Evolutionary conservation across 2,797 vertebrate genomes (phyloP), one percentile per base, ranked within the genome.

Genomic region (Scarus forsteni): DNA sequence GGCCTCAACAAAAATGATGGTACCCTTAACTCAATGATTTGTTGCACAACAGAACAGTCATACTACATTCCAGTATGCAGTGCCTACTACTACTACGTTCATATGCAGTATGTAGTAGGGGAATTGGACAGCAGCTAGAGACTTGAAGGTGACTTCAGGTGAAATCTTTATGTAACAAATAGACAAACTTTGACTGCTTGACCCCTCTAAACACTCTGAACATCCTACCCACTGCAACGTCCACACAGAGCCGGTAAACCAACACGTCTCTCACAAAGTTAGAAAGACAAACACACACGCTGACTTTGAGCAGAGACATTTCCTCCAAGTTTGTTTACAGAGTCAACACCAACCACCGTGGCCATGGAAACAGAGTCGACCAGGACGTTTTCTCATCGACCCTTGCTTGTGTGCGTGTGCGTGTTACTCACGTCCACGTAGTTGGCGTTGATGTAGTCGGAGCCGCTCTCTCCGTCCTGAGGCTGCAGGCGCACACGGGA

Each of bases 401-500:
- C 72, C 80, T 34, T 36, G 14, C 6, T 6, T 36, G 35, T 38
- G 52, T 72, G 42, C 73, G 56, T 57, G 45, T 76, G 54, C 60
- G 62, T 52, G 59, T 61, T 89, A 97, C 97, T 77, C 93, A 99
- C 98, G 68, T 99, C 97, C 1, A 99, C 96, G 8, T 97, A 99
- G 94, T 98, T 99, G 73, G 97, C 97, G 72, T 99, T 99, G 93
- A 99, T 98, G 83, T 99, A 99, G 92, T 99, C 98, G 0, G 97
- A 98, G 83, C 94, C 94, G 52, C 92, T 92, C 68, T 99, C 97
- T 74, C 97, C 97, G 55, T 99, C 97, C 86, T 97, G 89, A 68
- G 93, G 92, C 90, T 98, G 97, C 68, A 99, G 91, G 70, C 96
- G 95, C 80, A 99, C 97, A 77, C 97, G 95, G 43, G 97, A 98